phyloP scores from a whole-genome alignment of 2,888 invertebrate genomes.

The Nemotelus pantherinus region DNA sequence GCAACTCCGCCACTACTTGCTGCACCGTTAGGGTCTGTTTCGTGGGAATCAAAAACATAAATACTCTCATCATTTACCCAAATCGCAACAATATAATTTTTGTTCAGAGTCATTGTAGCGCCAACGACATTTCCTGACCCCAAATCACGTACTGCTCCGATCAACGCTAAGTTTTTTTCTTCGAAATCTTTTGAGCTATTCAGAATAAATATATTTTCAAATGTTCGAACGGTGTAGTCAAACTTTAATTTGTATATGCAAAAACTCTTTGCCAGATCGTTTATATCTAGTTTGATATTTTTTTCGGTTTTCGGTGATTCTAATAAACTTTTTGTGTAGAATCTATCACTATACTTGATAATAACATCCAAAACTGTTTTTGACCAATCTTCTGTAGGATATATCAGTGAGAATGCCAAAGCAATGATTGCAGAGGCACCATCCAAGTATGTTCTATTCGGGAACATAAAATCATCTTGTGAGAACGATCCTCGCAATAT shows the following conservation, averaged over 20 bases:
- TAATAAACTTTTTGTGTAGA: slow-evolving; percentile 65
- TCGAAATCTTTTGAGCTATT: slow-evolving; percentile 3
- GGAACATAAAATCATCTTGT: slow-evolving; percentile 52
- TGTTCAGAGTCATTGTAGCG: slow-evolving; percentile 62
- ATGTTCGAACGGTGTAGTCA: slow-evolving; percentile 38
- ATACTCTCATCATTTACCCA: slow-evolving; percentile 63
- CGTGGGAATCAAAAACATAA: slow-evolving; percentile 66
- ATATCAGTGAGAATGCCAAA: slow-evolving; percentile 69
- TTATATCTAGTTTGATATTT: slow-evolving; percentile 54
- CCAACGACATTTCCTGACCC: slow-evolving; percentile 47
- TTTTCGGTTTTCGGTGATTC: slow-evolving; percentile 6
- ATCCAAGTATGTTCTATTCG: slow-evolving; percentile 66
- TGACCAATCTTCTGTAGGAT: slow-evolving; percentile 69
- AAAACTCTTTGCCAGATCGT: slow-evolving; percentile 58
- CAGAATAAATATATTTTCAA: not conserved
- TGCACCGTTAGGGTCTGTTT: slow-evolving; percentile 63
- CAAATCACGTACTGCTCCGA: slow-evolving; percentile 37
- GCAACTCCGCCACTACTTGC: slow-evolving; percentile 60
- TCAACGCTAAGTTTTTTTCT: slow-evolving; percentile 41
- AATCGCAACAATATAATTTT: slow-evolving; percentile 59
- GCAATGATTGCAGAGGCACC: slow-evolving; percentile 70
- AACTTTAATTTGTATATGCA: slow-evolving; percentile 52
- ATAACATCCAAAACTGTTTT: slow-evolving; percentile 69
- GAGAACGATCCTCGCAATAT: slow-evolving; percentile 53
- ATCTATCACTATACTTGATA: slow-evolving; percentile 71